phyloP scores from a whole-genome alignment of 2,113 vertebrate genomes.

The Cinclus mexicanus region DNA sequence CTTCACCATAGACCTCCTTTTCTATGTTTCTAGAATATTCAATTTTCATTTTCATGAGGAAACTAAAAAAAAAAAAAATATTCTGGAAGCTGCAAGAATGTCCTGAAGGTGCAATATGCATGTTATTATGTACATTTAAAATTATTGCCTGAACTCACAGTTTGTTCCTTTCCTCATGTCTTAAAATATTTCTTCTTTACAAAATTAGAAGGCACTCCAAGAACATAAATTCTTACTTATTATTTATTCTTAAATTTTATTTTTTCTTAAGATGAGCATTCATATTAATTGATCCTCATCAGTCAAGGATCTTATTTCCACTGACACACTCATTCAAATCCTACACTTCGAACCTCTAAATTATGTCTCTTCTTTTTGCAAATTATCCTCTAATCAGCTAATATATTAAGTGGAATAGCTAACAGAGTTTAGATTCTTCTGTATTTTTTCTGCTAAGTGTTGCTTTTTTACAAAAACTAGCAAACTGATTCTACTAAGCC shows the following conservation, averaged over 20 bases:
- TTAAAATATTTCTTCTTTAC: slow-evolving; percentile 2
- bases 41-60: not conserved
- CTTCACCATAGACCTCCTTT: not conserved
- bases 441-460: not conserved
- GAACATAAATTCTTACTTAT: not conserved
- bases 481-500: not conserved
- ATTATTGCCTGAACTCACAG: not conserved
- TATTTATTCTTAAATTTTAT: not conserved
- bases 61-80: not conserved
- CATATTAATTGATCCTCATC: not conserved
- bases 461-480: not conserved
- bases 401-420: not conserved
- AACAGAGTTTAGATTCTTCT: not conserved
- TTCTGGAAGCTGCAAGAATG: not conserved
- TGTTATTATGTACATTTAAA: not conserved
- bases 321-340: not conserved
- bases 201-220: not conserved
- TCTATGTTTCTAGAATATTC: not conserved
- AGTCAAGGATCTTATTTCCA: not conserved
- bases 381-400: not conserved
- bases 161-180: not conserved
- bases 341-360: not conserved
- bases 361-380: not conserved
- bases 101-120: not conserved
- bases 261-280: not conserved